Percentiles rank a stretch among this genome's conserved stretches.
phyloP scores from a whole-genome alignment of 2,888 invertebrate genomes.

The Elaeidobius kamerunicus region DNA sequence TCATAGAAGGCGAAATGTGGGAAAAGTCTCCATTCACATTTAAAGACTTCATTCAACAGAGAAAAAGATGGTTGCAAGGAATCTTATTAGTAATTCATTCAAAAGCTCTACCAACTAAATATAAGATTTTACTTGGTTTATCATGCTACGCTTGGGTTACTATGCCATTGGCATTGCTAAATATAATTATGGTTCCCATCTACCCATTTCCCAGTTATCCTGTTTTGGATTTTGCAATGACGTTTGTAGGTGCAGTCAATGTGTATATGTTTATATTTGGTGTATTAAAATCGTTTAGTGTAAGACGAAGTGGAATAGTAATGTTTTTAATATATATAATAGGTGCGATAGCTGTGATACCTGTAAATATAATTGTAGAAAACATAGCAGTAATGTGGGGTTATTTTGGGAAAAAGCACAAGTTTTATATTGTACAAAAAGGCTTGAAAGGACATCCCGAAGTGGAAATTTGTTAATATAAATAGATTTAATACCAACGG shows the following conservation, averaged over 20 bases:
- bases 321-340: slow-evolving; percentile 76
- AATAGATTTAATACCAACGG: too few relatives aligned
- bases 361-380: slow-evolving; percentile 90
- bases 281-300: slow-evolving; percentile 91
- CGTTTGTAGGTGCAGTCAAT: slow-evolving; percentile 89
- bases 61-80: slow-evolving; percentile 95
- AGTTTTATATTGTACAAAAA: slow-evolving; percentile 96
- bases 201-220: slow-evolving; percentile 87
- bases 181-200: slow-evolving; percentile 59
- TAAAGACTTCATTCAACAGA: slow-evolving; percentile 92
- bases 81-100: slow-evolving; percentile 87
- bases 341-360: slow-evolving; percentile 87
- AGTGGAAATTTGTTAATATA: too few relatives aligned
- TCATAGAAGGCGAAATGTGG: slow-evolving; percentile 98
- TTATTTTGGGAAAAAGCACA: slow-evolving; percentile 88
- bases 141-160: slow-evolving; percentile 97
- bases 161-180: slow-evolving; percentile 57
- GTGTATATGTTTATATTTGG: slow-evolving; percentile 98
- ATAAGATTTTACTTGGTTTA: slow-evolving; percentile 69
- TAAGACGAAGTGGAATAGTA: slow-evolving; percentile 78
- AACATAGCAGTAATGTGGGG: slow-evolving; percentile 95
- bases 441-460: slow-evolving; percentile 55
- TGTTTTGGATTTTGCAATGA: slow-evolving; percentile 79
- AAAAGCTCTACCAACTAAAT: slow-evolving; percentile 73
- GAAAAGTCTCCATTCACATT: slow-evolving; percentile 95